A percentile compares a stretch with the other conserved stretches of the same genome.
Evolutionary conservation across 2,797 vertebrate species (phyloP).

Genomic region (Sebastes diploproa): DNA sequence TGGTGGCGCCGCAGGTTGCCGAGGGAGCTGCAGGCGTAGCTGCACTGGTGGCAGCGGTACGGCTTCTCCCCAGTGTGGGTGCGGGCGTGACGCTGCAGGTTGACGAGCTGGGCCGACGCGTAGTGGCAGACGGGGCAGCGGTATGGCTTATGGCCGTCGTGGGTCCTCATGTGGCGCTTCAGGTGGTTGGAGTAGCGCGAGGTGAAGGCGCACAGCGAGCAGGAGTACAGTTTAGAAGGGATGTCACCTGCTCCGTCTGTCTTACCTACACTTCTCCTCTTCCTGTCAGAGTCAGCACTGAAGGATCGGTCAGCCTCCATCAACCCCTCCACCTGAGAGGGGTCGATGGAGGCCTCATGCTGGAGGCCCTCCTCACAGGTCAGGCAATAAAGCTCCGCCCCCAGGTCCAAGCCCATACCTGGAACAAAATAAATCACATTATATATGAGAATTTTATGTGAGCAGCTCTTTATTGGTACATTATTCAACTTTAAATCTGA

Average conservation of each 20-base stretch:
- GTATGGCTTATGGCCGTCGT: conserved; percentile 96
- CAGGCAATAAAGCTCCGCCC: conserved; percentile 78
- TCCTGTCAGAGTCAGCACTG: background rate
- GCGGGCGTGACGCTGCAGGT: conserved; percentile 93
- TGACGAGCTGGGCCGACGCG: conserved; percentile 95
- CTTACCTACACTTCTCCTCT: background rate
- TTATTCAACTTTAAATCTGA: background rate
- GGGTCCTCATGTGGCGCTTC: conserved; percentile 97
- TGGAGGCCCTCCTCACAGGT: conserved; percentile 70
- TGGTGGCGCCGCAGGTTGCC: conserved; percentile 96
- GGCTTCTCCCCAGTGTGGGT: conserved; percentile 97
- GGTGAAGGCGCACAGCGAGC: conserved; percentile 92
- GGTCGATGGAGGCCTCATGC: conserved; percentile 11
- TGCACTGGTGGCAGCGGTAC: conserved; percentile 90
- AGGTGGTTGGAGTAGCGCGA: conserved; percentile 98
- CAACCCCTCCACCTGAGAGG: conserved; percentile 16
- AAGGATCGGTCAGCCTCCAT: background rate
- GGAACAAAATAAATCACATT: background rate
- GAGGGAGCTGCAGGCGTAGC: conserved; percentile 94
- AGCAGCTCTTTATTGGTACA: background rate
- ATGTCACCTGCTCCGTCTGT: background rate
- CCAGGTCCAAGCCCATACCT: conserved; percentile 81
- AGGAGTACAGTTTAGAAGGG: conserved; percentile 85
- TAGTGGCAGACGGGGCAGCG: conserved; percentile 92
- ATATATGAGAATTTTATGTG: background rate